Evolutionary conservation across 2,113 vertebrate genomes (phyloP).

Genomic region (Pipa parva): DNA sequence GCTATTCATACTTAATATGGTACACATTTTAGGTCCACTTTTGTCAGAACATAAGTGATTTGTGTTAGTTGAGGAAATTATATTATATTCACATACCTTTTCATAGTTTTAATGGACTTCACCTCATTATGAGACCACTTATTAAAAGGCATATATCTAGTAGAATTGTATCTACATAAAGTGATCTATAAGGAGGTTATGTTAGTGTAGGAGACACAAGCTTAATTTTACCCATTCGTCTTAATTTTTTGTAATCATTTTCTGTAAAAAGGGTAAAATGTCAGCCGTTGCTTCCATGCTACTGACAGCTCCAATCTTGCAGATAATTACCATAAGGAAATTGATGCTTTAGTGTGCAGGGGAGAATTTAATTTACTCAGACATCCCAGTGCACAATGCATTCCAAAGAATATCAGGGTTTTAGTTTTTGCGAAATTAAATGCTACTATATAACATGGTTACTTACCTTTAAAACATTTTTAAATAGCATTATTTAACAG

Average conservation of each 20-base stretch:
- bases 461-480: constrained; percentile 89
- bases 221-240: constrained; percentile 97
- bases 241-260: constrained; percentile 96
- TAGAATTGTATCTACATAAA: constrained; percentile 82
- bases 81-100: constrained; percentile 64
- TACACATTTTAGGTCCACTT: too few relatives aligned
- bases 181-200: constrained; percentile 84
- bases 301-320: constrained; percentile 99
- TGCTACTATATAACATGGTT: constrained; percentile 98
- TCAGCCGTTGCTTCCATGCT: constrained; percentile 95
- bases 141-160: constrained; percentile 85
- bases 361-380: constrained; percentile 99
- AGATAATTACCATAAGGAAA: constrained; percentile 99
- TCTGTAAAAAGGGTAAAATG: constrained; percentile 98
- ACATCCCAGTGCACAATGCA: constrained; percentile 95
- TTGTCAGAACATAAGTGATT: constrained; percentile 72
- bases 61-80: constrained; percentile 65
- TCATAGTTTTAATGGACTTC: constrained; percentile 74
- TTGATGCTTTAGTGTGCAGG: constrained; percentile 98
- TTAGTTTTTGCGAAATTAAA: constrained; percentile 93
- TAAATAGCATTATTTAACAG: constrained; percentile 80
- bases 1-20: too few relatives aligned
- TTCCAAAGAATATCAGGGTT: constrained; percentile 95
- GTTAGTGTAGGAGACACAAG: constrained; percentile 78
- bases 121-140: constrained; percentile 82